Conservation (phyloP, 2,888 invertebrate genomes). For the Cacoxenus indagator region DNA sequence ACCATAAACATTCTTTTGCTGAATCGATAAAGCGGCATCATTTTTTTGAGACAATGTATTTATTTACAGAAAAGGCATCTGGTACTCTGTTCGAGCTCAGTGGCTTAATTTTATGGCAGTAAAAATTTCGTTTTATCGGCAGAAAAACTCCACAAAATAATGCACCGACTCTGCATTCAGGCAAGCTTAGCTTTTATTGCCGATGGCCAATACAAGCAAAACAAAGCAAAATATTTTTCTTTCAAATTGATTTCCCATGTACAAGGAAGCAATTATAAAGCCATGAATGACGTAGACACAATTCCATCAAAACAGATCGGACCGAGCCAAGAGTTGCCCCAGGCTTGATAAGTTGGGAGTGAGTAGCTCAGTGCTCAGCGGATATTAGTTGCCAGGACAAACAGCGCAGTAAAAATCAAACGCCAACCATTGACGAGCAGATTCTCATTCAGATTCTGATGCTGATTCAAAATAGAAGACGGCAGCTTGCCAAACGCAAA, state of each 20-base stretch:
- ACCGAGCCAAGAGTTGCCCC: background rate
- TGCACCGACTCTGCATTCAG: background rate
- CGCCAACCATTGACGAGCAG: background rate
- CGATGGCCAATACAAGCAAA: background rate
- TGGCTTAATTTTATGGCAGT: too few relatives aligned
- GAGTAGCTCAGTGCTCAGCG: background rate
- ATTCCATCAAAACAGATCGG: background rate
- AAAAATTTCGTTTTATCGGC: background rate
- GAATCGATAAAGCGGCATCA: too few relatives aligned
- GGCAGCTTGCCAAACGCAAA: constrained; percentile 43
- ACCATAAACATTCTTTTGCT: too few relatives aligned
- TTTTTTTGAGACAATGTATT: too few relatives aligned
- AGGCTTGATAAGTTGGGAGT: background rate
- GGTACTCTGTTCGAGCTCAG: too few relatives aligned
- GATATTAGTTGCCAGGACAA: background rate
- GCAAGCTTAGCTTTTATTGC: background rate
- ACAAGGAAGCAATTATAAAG: background rate
- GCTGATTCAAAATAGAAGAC: background rate
- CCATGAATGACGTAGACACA: background rate
- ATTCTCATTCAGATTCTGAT: background rate
- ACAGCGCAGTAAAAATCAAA: background rate
- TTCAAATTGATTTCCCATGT: constrained; percentile 5
- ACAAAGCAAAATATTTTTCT: background rate
- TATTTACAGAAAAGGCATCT: too few relatives aligned
- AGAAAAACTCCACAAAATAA: background rate